Evolutionary conservation across 2,888 invertebrate genomes (phyloP), one percentile per base, ranked within the genome.

Genomic region (Nineta flava): DNA sequence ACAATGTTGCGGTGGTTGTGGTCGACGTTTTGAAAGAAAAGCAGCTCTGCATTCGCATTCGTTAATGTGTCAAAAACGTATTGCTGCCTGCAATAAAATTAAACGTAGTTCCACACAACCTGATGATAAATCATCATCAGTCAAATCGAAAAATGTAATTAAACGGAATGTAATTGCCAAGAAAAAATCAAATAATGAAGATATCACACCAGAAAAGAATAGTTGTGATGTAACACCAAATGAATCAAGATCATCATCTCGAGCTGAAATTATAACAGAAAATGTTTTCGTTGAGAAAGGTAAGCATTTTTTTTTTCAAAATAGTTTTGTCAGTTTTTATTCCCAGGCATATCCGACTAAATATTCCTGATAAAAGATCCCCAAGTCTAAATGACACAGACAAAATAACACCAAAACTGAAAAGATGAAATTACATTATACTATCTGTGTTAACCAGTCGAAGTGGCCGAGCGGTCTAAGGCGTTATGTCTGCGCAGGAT

Each of bases 11-110:
- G 77, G 76, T 16, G 78, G 77, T 1, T 86, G 86, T 62, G 81
- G 80, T 0, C 78, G 81, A 55, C 71, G 75, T 51, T 85, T 85
- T 60, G 84, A 84, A 60, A 72, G 83, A 1, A 77, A 78, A 55
- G 84, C 83, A 10, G 83, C 83, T 2, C 67, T 85, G 3, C 75
- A 77, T 6, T 78, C 83, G 16, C 86, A 85, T 66, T 73, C 79
- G 38, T 75, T 79, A 60, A 78, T 77, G 50, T 86, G 84, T 62
- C 72, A 67, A 53, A 75, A 76, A 53, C 67, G 77, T 43, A 65
- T 66, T 44, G 65, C 70, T 6, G 65, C 68, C 2, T 70, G 71
- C 53, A 71, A 69, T 58, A 57, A 58, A 15, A 60, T 44, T 44
- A 21, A 19, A n/a, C 38, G 38, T 13, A n/a, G 12, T 5, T 5